A percentile compares a stretch with the other conserved stretches of the same genome.
Conservation (phyloP, 2,797 vertebrate species). For the Melanogrammus aeglefinus region DNA sequence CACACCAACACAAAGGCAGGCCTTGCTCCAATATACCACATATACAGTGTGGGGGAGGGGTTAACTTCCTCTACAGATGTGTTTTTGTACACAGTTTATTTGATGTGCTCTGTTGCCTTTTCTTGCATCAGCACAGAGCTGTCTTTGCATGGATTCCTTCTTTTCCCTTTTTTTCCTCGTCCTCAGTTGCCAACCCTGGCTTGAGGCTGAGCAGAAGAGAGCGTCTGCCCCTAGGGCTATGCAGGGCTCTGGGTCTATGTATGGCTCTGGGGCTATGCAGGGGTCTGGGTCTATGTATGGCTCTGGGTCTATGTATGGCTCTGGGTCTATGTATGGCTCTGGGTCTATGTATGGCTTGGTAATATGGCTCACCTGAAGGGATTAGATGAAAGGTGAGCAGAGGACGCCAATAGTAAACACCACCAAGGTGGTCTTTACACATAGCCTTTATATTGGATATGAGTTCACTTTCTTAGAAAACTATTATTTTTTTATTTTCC, state of each 20-base stretch:
- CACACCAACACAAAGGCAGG: constrained; percentile 10
- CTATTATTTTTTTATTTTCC: background rate
- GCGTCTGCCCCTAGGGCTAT: background rate
- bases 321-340: background rate
- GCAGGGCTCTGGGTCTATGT: background rate
- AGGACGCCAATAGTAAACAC: background rate
- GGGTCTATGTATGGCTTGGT: background rate
- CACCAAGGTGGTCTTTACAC: background rate
- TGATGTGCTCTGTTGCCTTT: constrained; percentile 71
- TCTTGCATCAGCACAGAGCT: constrained; percentile 69
- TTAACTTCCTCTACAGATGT: constrained; percentile 58
- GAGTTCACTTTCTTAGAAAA: background rate
- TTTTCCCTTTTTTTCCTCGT: background rate
- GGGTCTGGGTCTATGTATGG: background rate
- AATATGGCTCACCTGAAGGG: background rate
- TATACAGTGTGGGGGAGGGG: constrained; percentile 44
- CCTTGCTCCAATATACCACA: constrained; percentile 40
- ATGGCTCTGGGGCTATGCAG: background rate
- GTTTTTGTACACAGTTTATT: constrained; percentile 37
- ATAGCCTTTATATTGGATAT: background rate
- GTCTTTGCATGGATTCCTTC: constrained; percentile 47
- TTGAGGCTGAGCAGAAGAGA: background rate
- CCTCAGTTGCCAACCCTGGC: background rate
- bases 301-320: background rate
- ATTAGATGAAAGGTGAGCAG: background rate